Base-by-base conservation (phyloP, 2,888 invertebrate genomes). In the Anorthoa munda region DNA sequence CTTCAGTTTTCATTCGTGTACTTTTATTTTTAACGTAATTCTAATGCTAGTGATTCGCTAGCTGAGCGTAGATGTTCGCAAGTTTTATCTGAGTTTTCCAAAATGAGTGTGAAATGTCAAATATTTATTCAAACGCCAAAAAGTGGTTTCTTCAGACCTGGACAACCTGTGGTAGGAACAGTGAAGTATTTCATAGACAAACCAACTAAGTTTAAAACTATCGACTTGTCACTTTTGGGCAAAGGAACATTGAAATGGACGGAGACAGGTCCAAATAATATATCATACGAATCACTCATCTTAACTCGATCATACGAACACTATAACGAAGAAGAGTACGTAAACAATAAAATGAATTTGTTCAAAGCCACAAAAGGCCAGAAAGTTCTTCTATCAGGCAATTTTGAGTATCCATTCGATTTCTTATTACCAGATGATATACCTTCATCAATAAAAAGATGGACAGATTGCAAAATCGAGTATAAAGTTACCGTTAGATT, bases 181-280 rank as follows among this genome's bases (percentile, higher is more conserved):
- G 65, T 89, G 1, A 87, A 84, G 31, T 90, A 86, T 45, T 45
- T 31, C 0, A n/a, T 90, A 7, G 81, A 87, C 18, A 77, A 86
- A 59, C 82, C 85, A 13, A 86, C 84, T 1, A 82, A 85, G 39
- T 85, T 79, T 21, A 72, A 76, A 66, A 66, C 69, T 11, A 83
- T 89, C 0, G 68, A 60, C 4, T 9, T 39, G 66, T 90, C 0
- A 79, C 82, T 0, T 67, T 90, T 2, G 72, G 90, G 90, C 9
- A 83, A 79, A 72, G 88, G 84, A 26, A 39, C 39, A 39, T 39
- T 39, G 39, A 39, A 39, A 39, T 39, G 39, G 39, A 39, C 39
- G 39, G 39, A 39, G 39, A 9, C 39, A 9, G 39, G 39, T 39
- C 39, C 39, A 39, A 39, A 39, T 9, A 39, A n/a, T n/a, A n/a